Percentiles rank a stretch among this genome's conserved stretches.
Conservation (phyloP, 2,113 vertebrate species). For the Lampris megalopsis region DNA sequence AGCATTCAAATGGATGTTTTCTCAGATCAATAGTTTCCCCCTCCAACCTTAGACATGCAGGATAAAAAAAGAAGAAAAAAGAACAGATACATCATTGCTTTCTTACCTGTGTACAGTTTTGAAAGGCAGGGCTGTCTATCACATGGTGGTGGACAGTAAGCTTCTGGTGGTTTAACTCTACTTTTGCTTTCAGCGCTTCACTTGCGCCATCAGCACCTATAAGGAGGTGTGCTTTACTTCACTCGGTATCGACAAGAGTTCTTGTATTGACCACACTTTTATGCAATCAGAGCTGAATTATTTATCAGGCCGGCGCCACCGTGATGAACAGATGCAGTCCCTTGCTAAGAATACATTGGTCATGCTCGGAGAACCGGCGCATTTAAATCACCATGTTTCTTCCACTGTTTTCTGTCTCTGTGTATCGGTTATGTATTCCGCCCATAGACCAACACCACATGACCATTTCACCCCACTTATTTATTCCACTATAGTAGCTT, state of each 20-base stretch:
- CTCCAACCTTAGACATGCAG: conserved; percentile 30
- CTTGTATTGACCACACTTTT: conserved; percentile 56
- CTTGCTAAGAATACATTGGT: conserved; percentile 50
- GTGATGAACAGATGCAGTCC: conserved; percentile 51
- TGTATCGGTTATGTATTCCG: conserved; percentile 22
- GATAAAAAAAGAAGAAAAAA: conserved; percentile 20
- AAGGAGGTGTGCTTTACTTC: conserved; percentile 21
- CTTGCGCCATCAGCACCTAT: conserved; percentile 7
- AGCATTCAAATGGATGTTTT: conserved; percentile 61
- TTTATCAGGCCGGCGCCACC: conserved; percentile 52
- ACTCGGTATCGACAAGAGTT: conserved; percentile 44
- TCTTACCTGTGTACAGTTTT: conserved; percentile 24
- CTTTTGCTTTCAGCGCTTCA: conserved; percentile 20
- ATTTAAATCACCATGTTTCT: conserved; percentile 19
- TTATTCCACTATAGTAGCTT: conserved; percentile 11
- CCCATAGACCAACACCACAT: conserved; percentile 28
- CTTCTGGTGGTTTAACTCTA: not conserved
- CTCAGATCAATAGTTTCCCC: conserved; percentile 50
- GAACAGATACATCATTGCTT: conserved; percentile 50
- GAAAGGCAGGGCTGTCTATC: conserved; percentile 34
- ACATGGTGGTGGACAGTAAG: conserved; percentile 17
- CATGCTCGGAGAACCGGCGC: conserved; percentile 35
- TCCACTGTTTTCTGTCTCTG: not conserved
- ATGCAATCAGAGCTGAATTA: conserved; percentile 65
- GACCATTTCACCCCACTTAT: conserved; percentile 16